Evolutionary conservation across 2,888 invertebrate species (phyloP), one percentile per base, ranked within the genome.

Genomic region (Ecdyonurus torrentis): DNA sequence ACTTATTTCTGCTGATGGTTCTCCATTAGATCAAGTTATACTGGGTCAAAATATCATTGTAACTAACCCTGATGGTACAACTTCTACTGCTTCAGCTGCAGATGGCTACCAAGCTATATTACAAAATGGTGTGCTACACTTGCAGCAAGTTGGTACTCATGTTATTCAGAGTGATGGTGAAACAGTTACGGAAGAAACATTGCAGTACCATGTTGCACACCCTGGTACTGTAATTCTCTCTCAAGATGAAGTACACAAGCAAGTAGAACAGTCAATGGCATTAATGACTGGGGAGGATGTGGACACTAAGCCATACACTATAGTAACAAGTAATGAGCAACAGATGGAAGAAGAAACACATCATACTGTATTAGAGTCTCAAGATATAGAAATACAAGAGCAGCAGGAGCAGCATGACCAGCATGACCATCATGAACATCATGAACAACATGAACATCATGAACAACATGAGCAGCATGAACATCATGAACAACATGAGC

Each of bases 1-100:
- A n/a, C 22, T 55, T n/a, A 55, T 55, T 53, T 53, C 65, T 52
- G 61, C 65, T 37, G 62, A 63, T 62, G 65, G 63, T 20, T 59
- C 52, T 24, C 58, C 63, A 18, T 52, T 59, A 19, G 59, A 63
- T 5, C 63, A 63, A 52, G 25, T 63, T 18, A 52, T 59, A 23
- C 59, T 52, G 52, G 59, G 58, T 10, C 63, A 10, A 52, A 63
- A 22, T 52, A 52, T 15, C 52, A 50, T 52, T 58, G 52, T 19
- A 52, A 52, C 59, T 50, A 63, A n/a, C 50, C 52, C 24, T 20
- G 52, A 23, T 58, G 63, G 55, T 22, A 55, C 55, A 7, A 55
- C 55, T 20, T 20, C 55, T 22, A 55, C 55, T 55, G 55, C 55
- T 10, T 37, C 37, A 10, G 37, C 37, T 22, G 20, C 55, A 10